A percentile compares a stretch with the other conserved stretches of the same genome.
phyloP scores from a whole-genome alignment of 2,113 vertebrate species.

The Seriola rivoliana region DNA sequence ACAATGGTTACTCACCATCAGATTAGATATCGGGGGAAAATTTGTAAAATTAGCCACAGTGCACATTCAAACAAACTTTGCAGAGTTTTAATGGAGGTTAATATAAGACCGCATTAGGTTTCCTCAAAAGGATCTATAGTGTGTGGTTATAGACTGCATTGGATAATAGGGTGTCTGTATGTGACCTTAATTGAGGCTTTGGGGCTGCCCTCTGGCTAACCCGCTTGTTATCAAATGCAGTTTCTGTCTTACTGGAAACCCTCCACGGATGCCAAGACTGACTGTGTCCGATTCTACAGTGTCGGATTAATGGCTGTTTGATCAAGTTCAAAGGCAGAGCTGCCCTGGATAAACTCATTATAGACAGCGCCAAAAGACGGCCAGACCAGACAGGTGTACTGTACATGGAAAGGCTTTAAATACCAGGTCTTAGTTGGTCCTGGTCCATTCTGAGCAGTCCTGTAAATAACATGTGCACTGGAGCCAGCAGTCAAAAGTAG shows the following conservation, averaged over 20 bases:
- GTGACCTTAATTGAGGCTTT: constrained; percentile 74
- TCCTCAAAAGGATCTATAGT: constrained; percentile 39
- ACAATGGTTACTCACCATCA: not conserved
- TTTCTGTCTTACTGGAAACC: constrained; percentile 76
- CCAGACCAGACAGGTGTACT: constrained; percentile 55
- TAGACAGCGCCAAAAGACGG: constrained; percentile 53
- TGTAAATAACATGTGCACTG: constrained; percentile 61
- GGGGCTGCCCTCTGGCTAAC: constrained; percentile 68
- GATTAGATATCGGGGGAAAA: not conserved
- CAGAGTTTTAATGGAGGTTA: constrained; percentile 18
- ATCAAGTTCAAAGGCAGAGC: constrained; percentile 79
- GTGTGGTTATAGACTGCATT: constrained; percentile 42
- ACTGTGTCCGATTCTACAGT: constrained; percentile 63
- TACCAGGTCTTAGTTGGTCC: constrained; percentile 59
- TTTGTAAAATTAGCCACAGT: not conserved
- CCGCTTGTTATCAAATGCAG: constrained; percentile 75
- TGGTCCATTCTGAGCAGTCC: constrained; percentile 60
- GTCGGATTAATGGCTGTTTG: constrained; percentile 75
- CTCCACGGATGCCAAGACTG: constrained; percentile 68
- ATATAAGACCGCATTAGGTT: constrained; percentile 11
- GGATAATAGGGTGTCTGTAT: constrained; percentile 62
- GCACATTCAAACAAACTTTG: constrained; percentile 6
- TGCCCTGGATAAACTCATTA: constrained; percentile 77
- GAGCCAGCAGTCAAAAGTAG: constrained; percentile 66
- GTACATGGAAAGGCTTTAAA: constrained; percentile 70